Percentiles rank a stretch among this genome's conserved stretches.
Evolutionary conservation across 2,113 vertebrate genomes (phyloP).

Genomic region (Cnemophilus loriae): DNA sequence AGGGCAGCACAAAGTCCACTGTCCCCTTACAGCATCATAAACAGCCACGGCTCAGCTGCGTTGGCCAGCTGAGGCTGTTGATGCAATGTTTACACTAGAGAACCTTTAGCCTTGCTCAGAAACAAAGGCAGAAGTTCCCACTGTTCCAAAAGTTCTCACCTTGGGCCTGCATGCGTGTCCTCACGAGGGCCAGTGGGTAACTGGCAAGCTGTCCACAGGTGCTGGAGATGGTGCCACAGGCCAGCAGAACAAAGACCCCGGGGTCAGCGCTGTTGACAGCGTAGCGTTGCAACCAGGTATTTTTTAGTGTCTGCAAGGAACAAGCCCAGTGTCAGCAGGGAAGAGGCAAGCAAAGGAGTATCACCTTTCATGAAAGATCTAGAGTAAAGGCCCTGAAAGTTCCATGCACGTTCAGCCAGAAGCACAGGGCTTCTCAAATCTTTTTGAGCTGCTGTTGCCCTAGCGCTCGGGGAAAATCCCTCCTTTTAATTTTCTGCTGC

Average conservation of each 20-base stretch:
- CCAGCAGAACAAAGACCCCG: constrained; percentile 90
- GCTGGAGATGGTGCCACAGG: constrained; percentile 93
- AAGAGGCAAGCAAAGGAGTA: not conserved
- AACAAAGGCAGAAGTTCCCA: not conserved
- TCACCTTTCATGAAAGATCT: not conserved
- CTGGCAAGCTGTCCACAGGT: constrained; percentile 94
- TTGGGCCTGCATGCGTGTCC: constrained; percentile 97
- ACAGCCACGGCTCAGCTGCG: not conserved
- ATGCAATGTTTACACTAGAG: not conserved
- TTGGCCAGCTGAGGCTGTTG: not conserved
- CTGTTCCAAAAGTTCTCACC: constrained; percentile 69
- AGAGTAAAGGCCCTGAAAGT: not conserved
- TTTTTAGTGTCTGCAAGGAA: constrained; percentile 86
- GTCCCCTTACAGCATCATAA: not conserved
- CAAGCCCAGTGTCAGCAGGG: not conserved
- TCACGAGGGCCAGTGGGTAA: constrained; percentile 91
- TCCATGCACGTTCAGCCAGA: not conserved
- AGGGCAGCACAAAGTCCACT: constrained; percentile 6
- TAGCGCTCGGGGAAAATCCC: not conserved
- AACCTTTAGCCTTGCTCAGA: not conserved
- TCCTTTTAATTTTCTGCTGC: not conserved
- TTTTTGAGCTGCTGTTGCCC: not conserved
- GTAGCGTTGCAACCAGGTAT: constrained; percentile 86
- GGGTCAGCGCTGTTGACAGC: constrained; percentile 90
- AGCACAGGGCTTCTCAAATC: not conserved